Base-by-base conservation (phyloP, 2,797 vertebrate genomes). In the Catharus ustulatus region DNA sequence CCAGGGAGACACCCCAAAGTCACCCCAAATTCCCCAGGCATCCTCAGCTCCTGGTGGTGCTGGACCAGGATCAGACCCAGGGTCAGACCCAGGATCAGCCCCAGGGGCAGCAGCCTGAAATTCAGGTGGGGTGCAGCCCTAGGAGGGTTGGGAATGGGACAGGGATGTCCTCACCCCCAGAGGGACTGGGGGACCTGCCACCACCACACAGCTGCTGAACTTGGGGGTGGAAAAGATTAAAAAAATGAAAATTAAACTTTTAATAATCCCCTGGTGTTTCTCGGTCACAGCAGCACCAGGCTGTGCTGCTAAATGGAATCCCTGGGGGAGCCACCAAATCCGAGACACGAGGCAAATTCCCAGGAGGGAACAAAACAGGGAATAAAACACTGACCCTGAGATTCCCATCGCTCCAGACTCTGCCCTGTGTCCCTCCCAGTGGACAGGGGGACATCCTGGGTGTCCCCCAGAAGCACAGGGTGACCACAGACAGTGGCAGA, bases 221-320 rank as follows among this genome's bases (percentile, higher is more conserved):
- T 71, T 21, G 6, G 3, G 23, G 3, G 4, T 3, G 1, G 0
- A 2, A 4, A 13, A 9, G 7, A 10, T 26, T 8, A 3, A 30
- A 67, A 27, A 36, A 6, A 23, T 5, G 9, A 1, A 55, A 81
- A 59, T 20, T 21, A 59, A 67, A 11, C 11, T 20, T 19, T 13
- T 21, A 23, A 14, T 24, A 10, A 51, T 13, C 15, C 29, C 2
- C 23, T 3, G 46, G 38, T 27, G 43, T 32, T 54, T 18, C 19
- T 30, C 19, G 40, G 26, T 24, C 40, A 36, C 75, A 64, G 58
- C 49, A 77, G 75, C 49, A 15, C 32, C 74, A 19, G 74, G 59
- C 48, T 63, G 74, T 34, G 74, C 48, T 63, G 74, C 48, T 12
- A 7, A 16, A 22, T 4, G 12, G 27, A 29, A 72, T 15, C 54